Conservation (phyloP, 1,140 invertebrate species). For the Drosophila ironensis region DNA sequence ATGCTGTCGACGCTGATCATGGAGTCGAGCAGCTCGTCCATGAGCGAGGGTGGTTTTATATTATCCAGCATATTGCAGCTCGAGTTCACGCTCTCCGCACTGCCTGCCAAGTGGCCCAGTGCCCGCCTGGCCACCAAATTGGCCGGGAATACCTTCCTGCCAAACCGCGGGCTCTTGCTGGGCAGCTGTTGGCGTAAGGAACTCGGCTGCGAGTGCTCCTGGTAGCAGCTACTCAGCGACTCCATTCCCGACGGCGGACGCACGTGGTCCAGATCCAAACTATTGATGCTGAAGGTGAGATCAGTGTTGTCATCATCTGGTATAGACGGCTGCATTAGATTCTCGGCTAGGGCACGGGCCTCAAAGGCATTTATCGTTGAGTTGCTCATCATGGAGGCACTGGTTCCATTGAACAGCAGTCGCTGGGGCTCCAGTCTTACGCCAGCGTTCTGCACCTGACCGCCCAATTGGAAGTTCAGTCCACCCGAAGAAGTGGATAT, state of each 20-base stretch:
- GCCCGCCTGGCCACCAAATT: constrained; percentile 87
- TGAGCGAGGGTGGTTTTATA: constrained; percentile 90
- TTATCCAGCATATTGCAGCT: constrained; percentile 87
- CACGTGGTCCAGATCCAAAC: constrained; percentile 88
- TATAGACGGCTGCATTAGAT: constrained; percentile 80
- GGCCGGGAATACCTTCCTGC: constrained; percentile 86
- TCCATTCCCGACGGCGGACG: constrained; percentile 91
- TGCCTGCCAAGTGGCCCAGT: constrained; percentile 82
- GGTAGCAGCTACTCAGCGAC: constrained; percentile 67
- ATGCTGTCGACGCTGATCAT: constrained; percentile 93
- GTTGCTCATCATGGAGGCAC: constrained; percentile 84
- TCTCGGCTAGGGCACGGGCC: constrained; percentile 87
- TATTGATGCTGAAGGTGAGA: constrained; percentile 84
- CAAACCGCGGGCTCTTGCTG: constrained; percentile 69
- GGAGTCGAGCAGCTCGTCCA: constrained; percentile 90
- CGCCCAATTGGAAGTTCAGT: constrained; percentile 73
- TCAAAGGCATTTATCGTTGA: constrained; percentile 88
- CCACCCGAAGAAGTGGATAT: constrained; percentile 16
- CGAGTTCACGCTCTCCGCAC: constrained; percentile 83
- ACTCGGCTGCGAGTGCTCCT: constrained; percentile 65
- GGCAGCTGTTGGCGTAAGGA: constrained; percentile 70
- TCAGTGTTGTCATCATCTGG: constrained; percentile 71
- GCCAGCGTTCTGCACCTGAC: constrained; percentile 66
- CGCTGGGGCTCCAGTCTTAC: constrained; percentile 34
- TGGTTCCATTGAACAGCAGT: constrained; percentile 63